Conservation (phyloP, 1,140 invertebrate species). For the Drosophila suzukii region DNA sequence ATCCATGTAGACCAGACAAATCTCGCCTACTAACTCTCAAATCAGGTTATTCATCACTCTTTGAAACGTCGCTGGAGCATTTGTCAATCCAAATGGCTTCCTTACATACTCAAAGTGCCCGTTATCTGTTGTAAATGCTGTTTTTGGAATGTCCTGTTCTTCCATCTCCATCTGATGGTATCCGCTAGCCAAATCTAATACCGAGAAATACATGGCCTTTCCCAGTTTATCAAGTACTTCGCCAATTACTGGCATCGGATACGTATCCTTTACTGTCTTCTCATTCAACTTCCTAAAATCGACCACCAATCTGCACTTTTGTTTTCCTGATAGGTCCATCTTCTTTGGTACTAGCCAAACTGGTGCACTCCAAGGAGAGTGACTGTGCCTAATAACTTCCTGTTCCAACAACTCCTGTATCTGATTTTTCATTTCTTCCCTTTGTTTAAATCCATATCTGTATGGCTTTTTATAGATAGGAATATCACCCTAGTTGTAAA, state of each 20-base stretch:
- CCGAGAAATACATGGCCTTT: conserved; percentile 81
- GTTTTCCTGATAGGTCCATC: no score
- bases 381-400: no score
- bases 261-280: no score
- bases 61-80: conserved; percentile 65
- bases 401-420: no score
- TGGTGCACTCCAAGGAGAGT: no score
- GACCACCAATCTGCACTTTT: conserved; percentile 70
- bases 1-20: conserved; percentile 53
- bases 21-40: conserved; percentile 28
- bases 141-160: conserved; percentile 62
- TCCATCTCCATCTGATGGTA: conserved; percentile 85
- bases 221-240: conserved; percentile 84
- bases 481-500: conserved; percentile 54
- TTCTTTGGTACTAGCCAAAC: no score
- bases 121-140: conserved; percentile 76
- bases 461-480: conserved; percentile 68
- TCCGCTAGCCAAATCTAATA: conserved; percentile 84
- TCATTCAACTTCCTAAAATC: conserved; percentile 1
- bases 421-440: conserved; percentile 76
- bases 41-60: conserved; percentile 15
- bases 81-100: conserved; percentile 67
- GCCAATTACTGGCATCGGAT: conserved; percentile 85
- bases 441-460: conserved; percentile 71
- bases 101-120: conserved; percentile 60